Conservation (phyloP, 2,797 vertebrate species). For the Tapera naevia region DNA sequence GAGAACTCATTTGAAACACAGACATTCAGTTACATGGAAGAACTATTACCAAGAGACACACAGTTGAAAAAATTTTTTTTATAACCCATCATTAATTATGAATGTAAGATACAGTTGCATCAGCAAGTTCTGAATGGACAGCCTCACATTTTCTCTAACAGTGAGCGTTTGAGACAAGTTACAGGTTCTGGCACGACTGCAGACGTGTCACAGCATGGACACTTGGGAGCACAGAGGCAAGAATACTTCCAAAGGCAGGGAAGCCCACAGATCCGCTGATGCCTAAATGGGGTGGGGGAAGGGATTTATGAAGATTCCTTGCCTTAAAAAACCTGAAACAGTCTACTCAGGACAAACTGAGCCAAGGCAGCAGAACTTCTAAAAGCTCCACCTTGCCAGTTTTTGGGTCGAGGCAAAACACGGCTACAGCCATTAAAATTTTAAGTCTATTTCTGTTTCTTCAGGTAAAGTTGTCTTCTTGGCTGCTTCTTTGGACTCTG, state of each 20-base stretch:
- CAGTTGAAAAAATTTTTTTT: neutral
- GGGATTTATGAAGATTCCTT: neutral
- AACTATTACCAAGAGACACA: neutral
- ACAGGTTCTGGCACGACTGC: neutral
- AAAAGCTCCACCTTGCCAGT: neutral
- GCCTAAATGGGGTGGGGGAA: neutral
- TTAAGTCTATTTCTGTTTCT: constrained; percentile 49
- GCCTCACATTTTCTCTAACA: neutral
- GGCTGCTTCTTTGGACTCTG: constrained; percentile 17
- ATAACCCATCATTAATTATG: neutral
- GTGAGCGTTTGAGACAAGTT: accelerated
- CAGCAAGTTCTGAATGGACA: neutral
- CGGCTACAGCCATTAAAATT: neutral
- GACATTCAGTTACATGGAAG: neutral
- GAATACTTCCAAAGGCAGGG: neutral
- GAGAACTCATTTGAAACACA: neutral
- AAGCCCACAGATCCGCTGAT: neutral
- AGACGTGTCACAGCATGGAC: neutral
- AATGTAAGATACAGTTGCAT: neutral
- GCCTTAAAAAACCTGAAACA: neutral
- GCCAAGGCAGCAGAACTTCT: neutral
- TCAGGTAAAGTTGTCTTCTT: constrained; percentile 22
- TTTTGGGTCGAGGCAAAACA: neutral
- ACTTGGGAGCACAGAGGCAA: neutral
- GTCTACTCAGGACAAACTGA: neutral